A percentile compares a stretch with the other conserved stretches of the same genome.
These are phyloP conservation scores for Montipora efflorescens DNA, from an alignment of 64 coral and sea anemone species.

Conservation along the genomic window DNA sequence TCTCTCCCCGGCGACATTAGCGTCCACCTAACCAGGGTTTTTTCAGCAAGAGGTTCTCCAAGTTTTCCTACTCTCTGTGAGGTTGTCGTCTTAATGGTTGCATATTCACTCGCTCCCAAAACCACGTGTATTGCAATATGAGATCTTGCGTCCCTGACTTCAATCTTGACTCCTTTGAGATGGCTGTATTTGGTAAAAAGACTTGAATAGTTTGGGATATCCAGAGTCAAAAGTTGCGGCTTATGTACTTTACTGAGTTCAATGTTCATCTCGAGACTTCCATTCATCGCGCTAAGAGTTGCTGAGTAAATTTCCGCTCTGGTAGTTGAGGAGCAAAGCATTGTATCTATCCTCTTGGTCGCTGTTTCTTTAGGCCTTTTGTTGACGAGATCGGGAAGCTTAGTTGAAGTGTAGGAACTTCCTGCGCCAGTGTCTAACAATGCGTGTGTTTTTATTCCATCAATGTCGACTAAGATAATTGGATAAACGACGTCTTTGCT, in stretches of 20 bases:
- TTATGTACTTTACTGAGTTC: slow-evolving; percentile 54
- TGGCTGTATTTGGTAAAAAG: slow-evolving; percentile 26
- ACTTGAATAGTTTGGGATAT: slow-evolving; percentile 42
- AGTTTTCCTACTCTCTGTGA: slow-evolving; percentile 20
- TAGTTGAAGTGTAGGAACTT: slow-evolving; percentile 47
- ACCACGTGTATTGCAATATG: slow-evolving; percentile 43
- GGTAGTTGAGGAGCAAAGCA: slow-evolving; percentile 37
- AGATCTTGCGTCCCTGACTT: slow-evolving; percentile 8
- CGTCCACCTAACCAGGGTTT: slow-evolving; percentile 33
- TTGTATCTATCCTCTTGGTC: slow-evolving; percentile 38
- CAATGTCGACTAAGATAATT: slow-evolving; percentile 40
- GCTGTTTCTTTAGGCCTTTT: slow-evolving; percentile 26
- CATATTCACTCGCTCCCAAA: slow-evolving; percentile 46
- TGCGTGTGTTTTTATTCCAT: slow-evolving; percentile 47
- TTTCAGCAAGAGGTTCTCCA: slow-evolving; percentile 52
- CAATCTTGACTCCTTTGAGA: slow-evolving; percentile 34
- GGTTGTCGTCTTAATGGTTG: slow-evolving; percentile 33
- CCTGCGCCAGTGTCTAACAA: slow-evolving; percentile 51
- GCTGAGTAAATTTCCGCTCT: slow-evolving; percentile 51
- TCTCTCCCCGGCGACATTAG: slow-evolving; percentile 44
- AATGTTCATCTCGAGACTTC: slow-evolving; percentile 40
- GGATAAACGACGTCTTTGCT: slow-evolving; percentile 59
- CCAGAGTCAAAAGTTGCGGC: slow-evolving; percentile 42
- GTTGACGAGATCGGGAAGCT: slow-evolving; percentile 20
- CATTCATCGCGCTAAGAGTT: slow-evolving; percentile 21